Conservation (phyloP, 2,888 invertebrate species). For the Polyploca ridens region DNA sequence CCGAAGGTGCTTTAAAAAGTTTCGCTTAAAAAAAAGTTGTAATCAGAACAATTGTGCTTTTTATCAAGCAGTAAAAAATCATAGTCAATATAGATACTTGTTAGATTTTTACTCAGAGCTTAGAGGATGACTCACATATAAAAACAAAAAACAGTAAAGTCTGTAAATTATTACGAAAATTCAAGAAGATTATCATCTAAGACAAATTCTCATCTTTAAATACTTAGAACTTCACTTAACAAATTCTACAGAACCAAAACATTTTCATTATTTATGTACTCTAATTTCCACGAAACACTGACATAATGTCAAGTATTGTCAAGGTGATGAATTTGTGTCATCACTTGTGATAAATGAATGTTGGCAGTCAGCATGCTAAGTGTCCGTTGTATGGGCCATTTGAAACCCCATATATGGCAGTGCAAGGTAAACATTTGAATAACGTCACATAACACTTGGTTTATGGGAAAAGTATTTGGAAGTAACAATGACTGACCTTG, state of each 20-base stretch:
- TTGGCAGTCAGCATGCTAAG: slow-evolving; percentile 18
- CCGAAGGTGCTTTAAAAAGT: too few species aligned
- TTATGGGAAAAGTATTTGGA: slow-evolving; percentile 19
- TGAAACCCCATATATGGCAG: slow-evolving; percentile 36
- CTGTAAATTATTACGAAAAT: too few species aligned
- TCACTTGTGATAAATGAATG: slow-evolving; percentile 14
- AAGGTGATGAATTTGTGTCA: slow-evolving; percentile 18
- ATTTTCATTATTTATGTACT: background rate
- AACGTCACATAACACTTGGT: slow-evolving; percentile 15
- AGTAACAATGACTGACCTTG: background rate
- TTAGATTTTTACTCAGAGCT: too few species aligned
- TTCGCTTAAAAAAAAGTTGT: too few species aligned
- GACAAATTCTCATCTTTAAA: too few species aligned
- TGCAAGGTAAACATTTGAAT: slow-evolving; percentile 39
- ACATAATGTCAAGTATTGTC: slow-evolving; percentile 14
- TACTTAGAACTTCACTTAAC: background rate
- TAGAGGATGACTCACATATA: too few species aligned
- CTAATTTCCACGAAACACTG: slow-evolving; percentile 2
- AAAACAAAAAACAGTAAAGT: too few species aligned
- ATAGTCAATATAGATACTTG: too few species aligned
- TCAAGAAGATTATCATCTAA: background rate
- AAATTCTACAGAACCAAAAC: too few species aligned
- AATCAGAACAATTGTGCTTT: too few species aligned
- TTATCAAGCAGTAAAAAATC: too few species aligned
- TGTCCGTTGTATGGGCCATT: slow-evolving; percentile 30